phyloP scores from a whole-genome alignment of 2,888 invertebrate genomes.

The Nephrocerus scutellatus region DNA sequence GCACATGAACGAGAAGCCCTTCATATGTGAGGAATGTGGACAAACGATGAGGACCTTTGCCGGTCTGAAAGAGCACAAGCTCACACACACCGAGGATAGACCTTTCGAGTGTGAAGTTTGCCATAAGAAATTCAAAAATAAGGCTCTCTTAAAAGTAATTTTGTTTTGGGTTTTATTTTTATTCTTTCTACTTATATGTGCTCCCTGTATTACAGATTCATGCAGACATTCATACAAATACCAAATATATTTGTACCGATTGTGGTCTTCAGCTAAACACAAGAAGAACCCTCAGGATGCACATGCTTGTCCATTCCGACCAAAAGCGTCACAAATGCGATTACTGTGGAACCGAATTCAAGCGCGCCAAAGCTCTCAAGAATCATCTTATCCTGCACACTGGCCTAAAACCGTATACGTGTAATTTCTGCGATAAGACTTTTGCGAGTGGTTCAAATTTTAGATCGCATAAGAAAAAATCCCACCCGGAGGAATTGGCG shows the following conservation, averaged over 20 bases:
- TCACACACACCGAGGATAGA: constrained; percentile 48
- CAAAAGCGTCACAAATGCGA: constrained; percentile 42
- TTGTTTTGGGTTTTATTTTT: constrained; percentile 2
- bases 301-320: constrained; percentile 45
- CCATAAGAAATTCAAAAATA: constrained; percentile 41
- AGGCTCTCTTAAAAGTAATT: constrained; percentile 24
- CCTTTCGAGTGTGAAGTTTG: constrained; percentile 48
- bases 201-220: constrained; percentile 37
- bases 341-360: constrained; percentile 43
- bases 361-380: constrained; percentile 44
- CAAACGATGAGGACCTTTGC: constrained; percentile 48
- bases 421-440: constrained; percentile 44
- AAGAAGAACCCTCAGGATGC: constrained; percentile 48
- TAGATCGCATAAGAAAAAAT: constrained; percentile 44
- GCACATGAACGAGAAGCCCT: constrained; percentile 44
- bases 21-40: constrained; percentile 49
- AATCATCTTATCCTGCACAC: constrained; percentile 46
- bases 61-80: constrained; percentile 49
- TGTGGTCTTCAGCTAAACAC: constrained; percentile 47
- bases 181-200: background rate
- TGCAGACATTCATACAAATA: constrained; percentile 46
- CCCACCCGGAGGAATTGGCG: constrained; percentile 44
- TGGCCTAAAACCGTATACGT: constrained; percentile 44
- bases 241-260: constrained; percentile 45
- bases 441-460: constrained; percentile 48